Evolutionary conservation across 92 coral and sea anemone genomes (phyloP).

Genomic region (Zoanthus gigantus): DNA sequence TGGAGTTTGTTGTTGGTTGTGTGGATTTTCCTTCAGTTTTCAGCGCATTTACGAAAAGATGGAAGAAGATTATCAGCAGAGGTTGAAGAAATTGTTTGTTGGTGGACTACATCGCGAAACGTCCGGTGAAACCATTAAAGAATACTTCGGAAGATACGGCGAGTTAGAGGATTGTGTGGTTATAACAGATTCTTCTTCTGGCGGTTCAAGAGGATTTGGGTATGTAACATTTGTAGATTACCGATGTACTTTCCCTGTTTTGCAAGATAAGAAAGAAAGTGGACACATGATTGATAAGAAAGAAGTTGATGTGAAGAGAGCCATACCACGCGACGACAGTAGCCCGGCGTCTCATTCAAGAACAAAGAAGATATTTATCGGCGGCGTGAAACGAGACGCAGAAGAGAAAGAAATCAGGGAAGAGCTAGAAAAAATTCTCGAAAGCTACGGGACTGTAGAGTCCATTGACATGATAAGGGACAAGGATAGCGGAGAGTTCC

Average conservation of each 20-base stretch:
- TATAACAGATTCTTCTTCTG: constrained; percentile 58
- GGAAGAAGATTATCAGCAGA: constrained; percentile 54
- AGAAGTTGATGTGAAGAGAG: constrained; percentile 92
- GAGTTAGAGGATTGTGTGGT: constrained; percentile 81
- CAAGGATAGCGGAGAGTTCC: constrained; percentile 63
- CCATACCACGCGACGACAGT: constrained; percentile 91
- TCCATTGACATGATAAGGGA: constrained; percentile 66
- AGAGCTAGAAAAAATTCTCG: constrained; percentile 60
- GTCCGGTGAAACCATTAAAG: constrained; percentile 72
- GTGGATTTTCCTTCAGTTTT: neutral
- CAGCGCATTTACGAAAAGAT: neutral
- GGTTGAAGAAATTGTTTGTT: constrained; percentile 87
- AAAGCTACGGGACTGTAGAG: constrained; percentile 41
- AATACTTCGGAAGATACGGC: constrained; percentile 77
- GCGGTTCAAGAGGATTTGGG: constrained; percentile 92
- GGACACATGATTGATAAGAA: constrained; percentile 82
- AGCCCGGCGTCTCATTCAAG: constrained; percentile 73
- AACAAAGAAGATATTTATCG: constrained; percentile 93
- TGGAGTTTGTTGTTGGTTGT: neutral
- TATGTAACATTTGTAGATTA: constrained; percentile 80
- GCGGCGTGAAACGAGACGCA: constrained; percentile 82
- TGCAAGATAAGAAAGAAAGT: constrained; percentile 62
- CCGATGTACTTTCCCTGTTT: constrained; percentile 65
- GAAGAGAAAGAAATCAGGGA: constrained; percentile 71
- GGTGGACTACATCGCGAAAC: constrained; percentile 90